Conservation (phyloP, 2,888 invertebrate genomes). For the Iphiclides podalirius region DNA sequence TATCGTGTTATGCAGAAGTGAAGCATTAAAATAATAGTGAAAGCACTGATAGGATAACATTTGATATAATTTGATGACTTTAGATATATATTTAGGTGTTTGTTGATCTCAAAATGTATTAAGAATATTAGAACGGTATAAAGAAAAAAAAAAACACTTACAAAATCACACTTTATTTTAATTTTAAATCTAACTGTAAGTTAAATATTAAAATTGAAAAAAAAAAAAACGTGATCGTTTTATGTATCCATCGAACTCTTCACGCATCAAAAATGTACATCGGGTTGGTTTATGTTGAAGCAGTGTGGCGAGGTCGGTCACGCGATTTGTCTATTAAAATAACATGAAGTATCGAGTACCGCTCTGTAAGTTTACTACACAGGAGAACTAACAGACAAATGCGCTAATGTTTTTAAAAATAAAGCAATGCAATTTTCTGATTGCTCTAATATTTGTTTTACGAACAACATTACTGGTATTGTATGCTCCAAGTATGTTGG, state of each 20-base stretch:
- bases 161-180: no score
- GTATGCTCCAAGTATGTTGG: no score
- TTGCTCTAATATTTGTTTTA: background rate
- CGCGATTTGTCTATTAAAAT: conserved; percentile 62
- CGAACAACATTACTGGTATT: no score
- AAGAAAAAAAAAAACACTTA: no score
- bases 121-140: no score
- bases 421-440: background rate
- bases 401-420: conserved; percentile 2
- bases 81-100: no score
- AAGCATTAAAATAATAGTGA: no score
- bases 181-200: no score
- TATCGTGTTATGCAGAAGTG: no score
- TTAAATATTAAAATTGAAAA: background rate
- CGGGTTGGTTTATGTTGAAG: conserved; percentile 12
- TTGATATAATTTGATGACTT: no score
- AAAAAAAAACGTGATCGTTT: conserved; percentile 1
- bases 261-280: conserved; percentile 21
- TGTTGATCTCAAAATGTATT: no score
- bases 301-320: conserved; percentile 58
- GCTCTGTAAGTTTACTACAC: background rate
- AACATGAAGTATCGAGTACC: conserved; percentile 40
- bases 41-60: no score
- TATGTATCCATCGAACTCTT: conserved; percentile 8
- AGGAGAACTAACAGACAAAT: conserved; percentile 10